Evolutionary conservation across 2,888 invertebrate species (phyloP).

Genomic region (Linnaemya tessellans): DNA sequence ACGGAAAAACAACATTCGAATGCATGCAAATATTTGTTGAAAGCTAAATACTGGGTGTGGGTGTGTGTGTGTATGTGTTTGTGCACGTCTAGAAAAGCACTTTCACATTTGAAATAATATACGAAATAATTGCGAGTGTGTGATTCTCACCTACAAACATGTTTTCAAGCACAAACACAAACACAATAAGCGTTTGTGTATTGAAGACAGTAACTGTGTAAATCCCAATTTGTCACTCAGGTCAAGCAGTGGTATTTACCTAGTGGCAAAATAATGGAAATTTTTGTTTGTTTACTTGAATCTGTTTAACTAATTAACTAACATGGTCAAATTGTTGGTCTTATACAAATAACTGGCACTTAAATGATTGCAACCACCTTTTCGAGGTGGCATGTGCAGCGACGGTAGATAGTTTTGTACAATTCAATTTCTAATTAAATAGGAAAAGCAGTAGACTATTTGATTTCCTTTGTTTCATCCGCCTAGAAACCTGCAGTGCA

Average conservation of each 20-base stretch:
- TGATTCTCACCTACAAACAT: too few species aligned
- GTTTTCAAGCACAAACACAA: too few species aligned
- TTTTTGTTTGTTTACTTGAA: slow-evolving; percentile 46
- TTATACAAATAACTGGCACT: slow-evolving; percentile 22
- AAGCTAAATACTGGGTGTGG: too few species aligned
- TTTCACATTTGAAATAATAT: too few species aligned
- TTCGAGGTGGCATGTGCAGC: background rate
- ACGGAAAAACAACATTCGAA: background rate
- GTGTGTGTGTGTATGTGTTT: too few species aligned
- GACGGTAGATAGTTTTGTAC: background rate
- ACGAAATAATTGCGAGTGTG: too few species aligned
- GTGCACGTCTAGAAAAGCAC: too few species aligned
- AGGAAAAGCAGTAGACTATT: background rate
- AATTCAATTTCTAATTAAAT: background rate
- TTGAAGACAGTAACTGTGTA: background rate
- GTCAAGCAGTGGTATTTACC: slow-evolving; percentile 16
- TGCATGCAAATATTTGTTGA: background rate
- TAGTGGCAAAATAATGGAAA: slow-evolving; percentile 38
- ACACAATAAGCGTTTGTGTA: too few species aligned
- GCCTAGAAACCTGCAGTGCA: background rate
- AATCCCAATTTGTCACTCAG: background rate
- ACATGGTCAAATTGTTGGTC: slow-evolving; percentile 44
- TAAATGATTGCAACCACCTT: slow-evolving; percentile 13
- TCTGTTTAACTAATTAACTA: slow-evolving; percentile 63
- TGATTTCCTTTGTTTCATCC: background rate